Conservation (phyloP, 2,797 vertebrate species). For the Pantherophis alleghaniensis region DNA sequence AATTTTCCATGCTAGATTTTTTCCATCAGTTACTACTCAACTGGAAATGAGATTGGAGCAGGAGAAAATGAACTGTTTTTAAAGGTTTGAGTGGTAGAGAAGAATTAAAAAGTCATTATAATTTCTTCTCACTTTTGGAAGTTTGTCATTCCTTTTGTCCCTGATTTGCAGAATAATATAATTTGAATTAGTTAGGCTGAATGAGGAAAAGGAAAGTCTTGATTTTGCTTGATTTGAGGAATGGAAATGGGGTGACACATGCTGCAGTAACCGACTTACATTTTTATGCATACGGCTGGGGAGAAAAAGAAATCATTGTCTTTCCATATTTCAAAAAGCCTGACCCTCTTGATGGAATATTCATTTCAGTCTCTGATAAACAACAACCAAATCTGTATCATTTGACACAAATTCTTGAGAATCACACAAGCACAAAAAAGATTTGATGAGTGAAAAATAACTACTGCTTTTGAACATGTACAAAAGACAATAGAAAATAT, state of each 20-base stretch:
- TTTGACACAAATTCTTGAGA: not conserved
- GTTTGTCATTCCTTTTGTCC: slow-evolving; percentile 53
- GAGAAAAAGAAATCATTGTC: not conserved
- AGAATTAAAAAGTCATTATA: not conserved
- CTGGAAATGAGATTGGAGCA: not conserved
- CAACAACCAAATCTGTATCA: not conserved
- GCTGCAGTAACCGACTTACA: slow-evolving; percentile 56
- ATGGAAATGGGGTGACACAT: slow-evolving; percentile 44
- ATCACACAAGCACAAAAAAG: slow-evolving; percentile 27
- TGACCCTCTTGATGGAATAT: not conserved
- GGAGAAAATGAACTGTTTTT: not conserved
- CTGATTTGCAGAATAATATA: slow-evolving; percentile 62
- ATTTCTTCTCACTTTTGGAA: not conserved
- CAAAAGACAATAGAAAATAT: slow-evolving; percentile 47
- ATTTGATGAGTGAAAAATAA: slow-evolving; percentile 36
- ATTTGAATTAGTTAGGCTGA: slow-evolving; percentile 66
- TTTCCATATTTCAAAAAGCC: not conserved
- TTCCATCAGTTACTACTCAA: not conserved
- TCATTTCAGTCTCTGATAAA: not conserved
- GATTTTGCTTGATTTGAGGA: slow-evolving; percentile 56
- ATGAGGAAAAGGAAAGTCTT: slow-evolving; percentile 44
- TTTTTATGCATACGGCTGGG: slow-evolving; percentile 51
- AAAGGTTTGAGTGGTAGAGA: not conserved
- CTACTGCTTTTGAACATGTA: slow-evolving; percentile 37
- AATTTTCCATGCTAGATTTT: not conserved